A percentile compares a stretch with the other conserved stretches of the same genome.
phyloP scores from a whole-genome alignment of 1,140 invertebrate genomes.

The Euschistus heros region DNA sequence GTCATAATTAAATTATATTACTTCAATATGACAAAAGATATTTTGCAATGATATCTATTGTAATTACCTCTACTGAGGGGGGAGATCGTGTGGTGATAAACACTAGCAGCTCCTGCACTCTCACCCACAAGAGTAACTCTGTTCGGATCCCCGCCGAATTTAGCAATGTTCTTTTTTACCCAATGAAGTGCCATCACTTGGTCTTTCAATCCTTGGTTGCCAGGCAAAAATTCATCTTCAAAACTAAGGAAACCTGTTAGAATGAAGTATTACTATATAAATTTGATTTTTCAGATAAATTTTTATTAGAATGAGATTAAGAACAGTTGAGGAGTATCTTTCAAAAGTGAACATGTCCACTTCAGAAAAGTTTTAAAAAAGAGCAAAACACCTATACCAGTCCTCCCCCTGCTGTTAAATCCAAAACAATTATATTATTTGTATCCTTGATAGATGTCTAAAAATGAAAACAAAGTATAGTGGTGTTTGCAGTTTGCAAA shows the following conservation, averaged over 20 bases:
- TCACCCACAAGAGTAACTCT: slow-evolving; percentile 23
- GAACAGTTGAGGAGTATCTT: background rate
- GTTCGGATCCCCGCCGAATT: slow-evolving; percentile 7
- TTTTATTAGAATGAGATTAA: background rate
- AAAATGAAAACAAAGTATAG: no score
- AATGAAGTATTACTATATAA: background rate
- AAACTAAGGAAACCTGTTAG: slow-evolving; percentile 24
- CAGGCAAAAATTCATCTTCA: slow-evolving; percentile 22
- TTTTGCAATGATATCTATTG: no score
- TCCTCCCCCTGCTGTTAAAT: no score
- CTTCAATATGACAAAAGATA: no score
- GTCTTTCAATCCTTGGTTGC: slow-evolving; percentile 28
- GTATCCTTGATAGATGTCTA: no score
- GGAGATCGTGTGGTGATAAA: slow-evolving; percentile 24
- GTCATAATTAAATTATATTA: no score
- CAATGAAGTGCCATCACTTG: slow-evolving; percentile 25
- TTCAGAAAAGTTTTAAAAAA: no score
- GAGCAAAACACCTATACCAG: no score
- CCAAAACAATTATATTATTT: no score
- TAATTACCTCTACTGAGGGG: slow-evolving; percentile 22
- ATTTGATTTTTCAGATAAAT: background rate
- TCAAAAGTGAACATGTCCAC: no score
- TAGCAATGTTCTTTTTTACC: slow-evolving; percentile 26
- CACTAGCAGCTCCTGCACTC: slow-evolving; percentile 22
- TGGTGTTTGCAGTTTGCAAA: no score